These are phyloP conservation scores for Amblyraja radiata DNA, from an alignment of 2,797 vertebrate genomes.

Conservation along the genomic window DNA sequence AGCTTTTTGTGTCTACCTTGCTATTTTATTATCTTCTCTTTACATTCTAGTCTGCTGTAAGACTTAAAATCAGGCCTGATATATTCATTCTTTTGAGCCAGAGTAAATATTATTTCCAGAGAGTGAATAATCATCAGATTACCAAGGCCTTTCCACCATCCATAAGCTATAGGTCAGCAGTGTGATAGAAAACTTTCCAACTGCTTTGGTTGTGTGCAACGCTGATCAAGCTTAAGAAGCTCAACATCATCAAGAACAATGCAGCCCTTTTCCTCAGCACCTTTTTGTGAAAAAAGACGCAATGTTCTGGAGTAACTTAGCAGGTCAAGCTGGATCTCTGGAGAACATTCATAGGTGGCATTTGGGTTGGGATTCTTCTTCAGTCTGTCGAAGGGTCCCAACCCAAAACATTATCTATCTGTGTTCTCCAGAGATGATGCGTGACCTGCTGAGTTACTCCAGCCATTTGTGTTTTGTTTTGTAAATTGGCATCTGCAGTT, in stretches of 20 bases:
- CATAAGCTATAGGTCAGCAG: not conserved
- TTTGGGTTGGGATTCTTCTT: no score
- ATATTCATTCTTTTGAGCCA: not conserved
- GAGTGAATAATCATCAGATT: not conserved
- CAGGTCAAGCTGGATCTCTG: no score
- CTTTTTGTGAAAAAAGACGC: not conserved
- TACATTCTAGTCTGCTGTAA: not conserved
- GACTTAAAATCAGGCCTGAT: not conserved
- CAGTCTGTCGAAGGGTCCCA: no score
- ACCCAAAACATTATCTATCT: no score
- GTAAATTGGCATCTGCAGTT: no score
- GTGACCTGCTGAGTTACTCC: no score
- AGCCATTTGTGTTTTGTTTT: no score
- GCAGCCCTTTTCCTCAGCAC: not conserved
- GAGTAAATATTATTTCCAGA: not conserved
- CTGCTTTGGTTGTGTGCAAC: not conserved
- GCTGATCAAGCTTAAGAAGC: not conserved
- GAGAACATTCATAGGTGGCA: no score
- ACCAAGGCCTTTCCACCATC: not conserved
- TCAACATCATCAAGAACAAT: not conserved
- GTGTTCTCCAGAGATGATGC: no score
- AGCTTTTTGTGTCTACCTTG: not conserved
- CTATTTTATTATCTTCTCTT: not conserved
- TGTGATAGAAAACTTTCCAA: not conserved
- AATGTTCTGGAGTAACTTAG: no score